Evolutionary conservation across 2,888 invertebrate genomes (phyloP).

Genomic region (Scelioninae gen. 2): DNA sequence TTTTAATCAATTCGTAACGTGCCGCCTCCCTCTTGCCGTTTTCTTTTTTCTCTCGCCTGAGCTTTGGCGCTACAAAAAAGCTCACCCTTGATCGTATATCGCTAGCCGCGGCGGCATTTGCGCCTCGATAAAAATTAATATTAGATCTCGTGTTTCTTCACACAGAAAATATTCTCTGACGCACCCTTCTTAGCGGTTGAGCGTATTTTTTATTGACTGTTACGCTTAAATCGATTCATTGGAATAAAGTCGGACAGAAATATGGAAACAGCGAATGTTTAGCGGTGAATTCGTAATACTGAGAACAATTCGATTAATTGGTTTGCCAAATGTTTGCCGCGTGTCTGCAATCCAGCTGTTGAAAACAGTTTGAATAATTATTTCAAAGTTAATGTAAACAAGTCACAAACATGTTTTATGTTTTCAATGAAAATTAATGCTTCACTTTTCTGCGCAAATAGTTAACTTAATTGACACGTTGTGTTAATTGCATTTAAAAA

Average conservation of each 20-base stretch:
- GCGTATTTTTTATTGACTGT: constrained; percentile 65
- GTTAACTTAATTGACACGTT: no score
- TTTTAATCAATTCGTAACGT: constrained; percentile 73
- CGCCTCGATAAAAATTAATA: constrained; percentile 73
- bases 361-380: no score
- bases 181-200: constrained; percentile 63
- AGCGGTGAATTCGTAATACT: no score
- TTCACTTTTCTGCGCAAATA: no score
- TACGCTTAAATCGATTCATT: constrained; percentile 56
- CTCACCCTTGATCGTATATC: constrained; percentile 64
- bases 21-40: constrained; percentile 56
- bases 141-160: constrained; percentile 72
- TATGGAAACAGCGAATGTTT: no score
- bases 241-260: constrained; percentile 49
- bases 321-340: no score
- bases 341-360: no score
- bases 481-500: no score
- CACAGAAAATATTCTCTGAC: constrained; percentile 71
- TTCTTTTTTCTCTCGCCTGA: constrained; percentile 61
- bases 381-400: no score
- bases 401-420: no score
- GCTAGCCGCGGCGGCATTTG: constrained; percentile 65
- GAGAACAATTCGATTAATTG: no score
- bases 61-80: constrained; percentile 61
- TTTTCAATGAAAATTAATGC: no score